phyloP scores from a whole-genome alignment of 2,797 vertebrate genomes.

The Tokudaia muenninki region DNA sequence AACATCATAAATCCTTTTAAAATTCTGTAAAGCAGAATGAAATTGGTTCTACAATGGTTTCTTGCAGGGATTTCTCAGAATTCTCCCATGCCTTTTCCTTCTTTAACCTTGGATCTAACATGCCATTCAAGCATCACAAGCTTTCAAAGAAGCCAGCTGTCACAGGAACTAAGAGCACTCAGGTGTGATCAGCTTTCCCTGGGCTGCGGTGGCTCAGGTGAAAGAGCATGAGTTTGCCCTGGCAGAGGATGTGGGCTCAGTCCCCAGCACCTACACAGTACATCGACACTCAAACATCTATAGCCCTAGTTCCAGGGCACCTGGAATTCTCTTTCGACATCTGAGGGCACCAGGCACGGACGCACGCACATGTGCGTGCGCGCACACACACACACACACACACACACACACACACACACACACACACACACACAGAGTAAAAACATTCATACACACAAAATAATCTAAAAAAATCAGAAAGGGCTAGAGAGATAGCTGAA shows the following conservation, averaged over 20 bases:
- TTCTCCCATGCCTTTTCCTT: background rate
- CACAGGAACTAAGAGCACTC: background rate
- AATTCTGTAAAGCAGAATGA: background rate
- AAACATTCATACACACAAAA: background rate
- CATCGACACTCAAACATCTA: background rate
- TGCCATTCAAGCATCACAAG: slow-evolving; percentile 41
- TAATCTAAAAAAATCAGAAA: background rate
- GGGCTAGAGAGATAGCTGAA: too few relatives aligned
- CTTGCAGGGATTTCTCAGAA: slow-evolving; percentile 54
- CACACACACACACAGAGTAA: too few relatives aligned
- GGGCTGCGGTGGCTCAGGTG: too few relatives aligned
- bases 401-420: background rate
- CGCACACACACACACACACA: too few relatives aligned
- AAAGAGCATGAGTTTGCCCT: too few relatives aligned
- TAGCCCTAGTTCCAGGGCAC: background rate
- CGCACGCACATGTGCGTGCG: background rate
- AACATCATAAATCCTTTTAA: slow-evolving; percentile 45
- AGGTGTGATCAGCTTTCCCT: background rate
- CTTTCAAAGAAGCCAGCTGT: background rate
- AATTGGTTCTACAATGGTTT: slow-evolving; percentile 57
- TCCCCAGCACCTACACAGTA: background rate
- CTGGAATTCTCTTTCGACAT: background rate
- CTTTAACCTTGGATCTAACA: slow-evolving; percentile 41
- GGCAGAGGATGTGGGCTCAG: background rate
- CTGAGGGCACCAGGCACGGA: background rate